Evolutionary conservation across 2,113 vertebrate genomes (phyloP).

Genomic region (Saimiri boliviensis): DNA sequence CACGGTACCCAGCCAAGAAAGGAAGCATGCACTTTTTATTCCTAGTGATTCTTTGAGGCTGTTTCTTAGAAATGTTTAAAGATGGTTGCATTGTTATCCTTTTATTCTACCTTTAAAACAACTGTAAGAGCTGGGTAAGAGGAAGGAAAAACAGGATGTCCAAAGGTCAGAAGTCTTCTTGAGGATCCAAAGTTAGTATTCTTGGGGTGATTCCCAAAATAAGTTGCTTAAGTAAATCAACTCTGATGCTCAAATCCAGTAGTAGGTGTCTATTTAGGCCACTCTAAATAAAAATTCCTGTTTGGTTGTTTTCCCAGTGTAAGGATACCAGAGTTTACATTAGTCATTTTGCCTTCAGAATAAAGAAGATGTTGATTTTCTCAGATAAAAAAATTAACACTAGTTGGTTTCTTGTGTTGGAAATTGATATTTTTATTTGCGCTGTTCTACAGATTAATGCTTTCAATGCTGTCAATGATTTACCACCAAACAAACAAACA

Average conservation of each 20-base stretch:
- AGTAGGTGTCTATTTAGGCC: background rate
- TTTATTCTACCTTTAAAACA: constrained; percentile 16
- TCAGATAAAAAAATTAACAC: background rate
- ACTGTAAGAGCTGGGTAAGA: background rate
- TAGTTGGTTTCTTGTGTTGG: background rate
- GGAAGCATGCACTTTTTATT: constrained; percentile 12
- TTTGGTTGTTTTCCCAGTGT: background rate
- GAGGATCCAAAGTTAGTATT: background rate
- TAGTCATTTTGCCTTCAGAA: constrained; percentile 21
- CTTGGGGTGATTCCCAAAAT: background rate
- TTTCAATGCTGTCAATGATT: background rate
- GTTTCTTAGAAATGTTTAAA: constrained; percentile 42
- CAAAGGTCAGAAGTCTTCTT: background rate
- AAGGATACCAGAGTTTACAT: background rate
- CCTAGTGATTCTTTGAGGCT: background rate
- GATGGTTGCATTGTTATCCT: background rate
- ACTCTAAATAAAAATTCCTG: background rate
- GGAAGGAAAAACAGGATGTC: background rate
- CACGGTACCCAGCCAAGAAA: background rate
- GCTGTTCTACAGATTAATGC: background rate
- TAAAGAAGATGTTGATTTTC: background rate
- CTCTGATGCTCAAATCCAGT: background rate
- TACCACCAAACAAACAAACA: background rate
- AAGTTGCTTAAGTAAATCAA: background rate
- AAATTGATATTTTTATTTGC: constrained; percentile 29